phyloP scores from a whole-genome alignment of 2,113 vertebrate genomes.

The Crocuta crocuta region DNA sequence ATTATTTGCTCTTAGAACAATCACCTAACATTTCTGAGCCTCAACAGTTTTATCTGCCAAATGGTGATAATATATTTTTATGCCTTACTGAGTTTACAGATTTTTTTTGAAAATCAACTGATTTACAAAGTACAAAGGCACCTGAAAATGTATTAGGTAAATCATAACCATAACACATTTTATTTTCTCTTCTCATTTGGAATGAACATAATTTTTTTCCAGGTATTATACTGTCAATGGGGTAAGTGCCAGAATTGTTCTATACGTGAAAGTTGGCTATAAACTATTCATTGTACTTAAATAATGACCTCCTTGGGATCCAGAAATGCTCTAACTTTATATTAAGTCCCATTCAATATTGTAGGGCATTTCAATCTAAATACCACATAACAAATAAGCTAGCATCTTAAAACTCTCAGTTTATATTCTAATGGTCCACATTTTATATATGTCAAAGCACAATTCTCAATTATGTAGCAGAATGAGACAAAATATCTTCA shows the following conservation, averaged over 20 bases:
- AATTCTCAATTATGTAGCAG: constrained; percentile 11
- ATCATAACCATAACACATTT: background rate
- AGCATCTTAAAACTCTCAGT: background rate
- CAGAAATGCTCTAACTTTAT: background rate
- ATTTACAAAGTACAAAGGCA: background rate
- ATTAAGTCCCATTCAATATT: background rate
- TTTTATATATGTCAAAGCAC: constrained; percentile 35
- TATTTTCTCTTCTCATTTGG: constrained; percentile 7
- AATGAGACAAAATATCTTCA: constrained; percentile 39
- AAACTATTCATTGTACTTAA: background rate
- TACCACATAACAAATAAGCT: background rate
- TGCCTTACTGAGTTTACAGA: background rate
- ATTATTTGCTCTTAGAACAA: background rate
- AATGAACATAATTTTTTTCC: background rate
- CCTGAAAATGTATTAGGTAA: background rate
- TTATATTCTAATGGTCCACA: background rate
- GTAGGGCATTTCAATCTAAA: background rate
- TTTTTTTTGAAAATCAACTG: background rate
- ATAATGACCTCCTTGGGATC: background rate
- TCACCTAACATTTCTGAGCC: background rate
- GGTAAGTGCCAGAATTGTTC: background rate
- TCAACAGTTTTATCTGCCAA: background rate
- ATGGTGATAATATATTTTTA: background rate
- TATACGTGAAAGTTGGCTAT: background rate
- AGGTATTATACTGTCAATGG: background rate